Percentiles rank a stretch among this genome's conserved stretches.
Evolutionary conservation across 2,888 invertebrate species (phyloP).

Genomic region (Gryllus longicercus): DNA sequence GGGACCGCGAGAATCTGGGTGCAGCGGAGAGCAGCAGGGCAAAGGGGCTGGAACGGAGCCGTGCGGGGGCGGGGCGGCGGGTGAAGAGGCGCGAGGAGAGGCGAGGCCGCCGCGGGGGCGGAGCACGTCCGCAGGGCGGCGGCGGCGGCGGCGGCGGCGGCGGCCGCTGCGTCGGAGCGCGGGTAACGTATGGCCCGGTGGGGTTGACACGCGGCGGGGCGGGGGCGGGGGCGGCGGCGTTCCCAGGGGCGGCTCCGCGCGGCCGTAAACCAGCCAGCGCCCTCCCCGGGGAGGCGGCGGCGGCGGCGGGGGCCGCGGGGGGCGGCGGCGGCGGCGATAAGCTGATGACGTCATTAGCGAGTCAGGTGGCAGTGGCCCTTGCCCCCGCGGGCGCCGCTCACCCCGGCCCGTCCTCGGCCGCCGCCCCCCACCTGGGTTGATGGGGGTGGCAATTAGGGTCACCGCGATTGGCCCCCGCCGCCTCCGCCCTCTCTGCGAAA

Average conservation of each 20-base stretch:
- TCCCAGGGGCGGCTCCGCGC: neutral
- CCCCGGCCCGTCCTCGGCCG: neutral
- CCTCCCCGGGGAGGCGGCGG: neutral
- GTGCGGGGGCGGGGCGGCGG: neutral
- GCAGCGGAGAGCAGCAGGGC: neutral
- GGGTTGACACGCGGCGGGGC: neutral
- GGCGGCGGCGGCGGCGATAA: neutral
- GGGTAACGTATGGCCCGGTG: constrained; percentile 1
- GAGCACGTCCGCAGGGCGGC: neutral
- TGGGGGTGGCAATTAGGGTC: constrained; percentile 17
- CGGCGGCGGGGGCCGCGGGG: neutral
- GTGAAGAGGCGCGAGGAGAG: neutral
- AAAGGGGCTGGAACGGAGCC: no score
- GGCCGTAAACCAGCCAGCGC: neutral
- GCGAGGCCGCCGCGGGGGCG: neutral
- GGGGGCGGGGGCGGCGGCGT: neutral
- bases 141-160: neutral
- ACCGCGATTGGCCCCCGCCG: neutral
- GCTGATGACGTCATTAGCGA: neutral
- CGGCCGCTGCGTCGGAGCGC: neutral
- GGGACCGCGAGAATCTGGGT: no score
- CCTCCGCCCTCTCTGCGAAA: no score
- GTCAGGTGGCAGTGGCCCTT: neutral
- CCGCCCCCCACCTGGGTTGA: neutral
- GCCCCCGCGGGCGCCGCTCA: neutral